Percentiles rank a stretch among this genome's conserved stretches.
Evolutionary conservation across 2,113 vertebrate species (phyloP).

Genomic region (Galbula dea): DNA sequence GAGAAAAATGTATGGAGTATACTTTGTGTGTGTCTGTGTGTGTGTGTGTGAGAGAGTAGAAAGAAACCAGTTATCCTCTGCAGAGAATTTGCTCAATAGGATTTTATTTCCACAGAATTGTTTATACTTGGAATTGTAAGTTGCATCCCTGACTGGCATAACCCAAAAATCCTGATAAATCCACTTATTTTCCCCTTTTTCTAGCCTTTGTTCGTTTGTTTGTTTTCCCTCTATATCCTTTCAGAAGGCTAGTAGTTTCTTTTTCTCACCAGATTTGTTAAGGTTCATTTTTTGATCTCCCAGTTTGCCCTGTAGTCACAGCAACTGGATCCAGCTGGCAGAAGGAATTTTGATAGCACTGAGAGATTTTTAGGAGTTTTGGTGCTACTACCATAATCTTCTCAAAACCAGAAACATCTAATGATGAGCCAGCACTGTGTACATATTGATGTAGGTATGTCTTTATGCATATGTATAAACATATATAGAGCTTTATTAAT

Average conservation of each 20-base stretch:
- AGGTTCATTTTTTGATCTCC: background rate
- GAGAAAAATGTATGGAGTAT: background rate
- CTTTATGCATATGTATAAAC: background rate
- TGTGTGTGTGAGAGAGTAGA: background rate
- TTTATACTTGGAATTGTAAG: background rate
- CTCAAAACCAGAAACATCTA: background rate
- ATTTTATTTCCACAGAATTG: background rate
- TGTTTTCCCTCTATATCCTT: fast-evolving
- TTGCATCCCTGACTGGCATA: background rate
- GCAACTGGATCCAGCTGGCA: background rate
- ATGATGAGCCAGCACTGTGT: background rate
- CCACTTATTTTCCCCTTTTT: background rate
- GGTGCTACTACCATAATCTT: background rate
- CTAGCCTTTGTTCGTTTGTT: background rate
- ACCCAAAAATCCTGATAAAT: background rate
- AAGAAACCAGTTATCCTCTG: background rate
- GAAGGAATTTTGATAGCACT: background rate
- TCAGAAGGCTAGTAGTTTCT: background rate
- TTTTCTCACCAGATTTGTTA: background rate
- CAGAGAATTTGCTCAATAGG: background rate
- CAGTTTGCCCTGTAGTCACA: background rate
- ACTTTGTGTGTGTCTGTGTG: too few species aligned
- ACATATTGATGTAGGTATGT: background rate
- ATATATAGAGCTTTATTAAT: background rate
- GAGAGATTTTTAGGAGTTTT: background rate